Base-by-base conservation (phyloP, 2,113 vertebrate species). In the Callipepla squamata region DNA sequence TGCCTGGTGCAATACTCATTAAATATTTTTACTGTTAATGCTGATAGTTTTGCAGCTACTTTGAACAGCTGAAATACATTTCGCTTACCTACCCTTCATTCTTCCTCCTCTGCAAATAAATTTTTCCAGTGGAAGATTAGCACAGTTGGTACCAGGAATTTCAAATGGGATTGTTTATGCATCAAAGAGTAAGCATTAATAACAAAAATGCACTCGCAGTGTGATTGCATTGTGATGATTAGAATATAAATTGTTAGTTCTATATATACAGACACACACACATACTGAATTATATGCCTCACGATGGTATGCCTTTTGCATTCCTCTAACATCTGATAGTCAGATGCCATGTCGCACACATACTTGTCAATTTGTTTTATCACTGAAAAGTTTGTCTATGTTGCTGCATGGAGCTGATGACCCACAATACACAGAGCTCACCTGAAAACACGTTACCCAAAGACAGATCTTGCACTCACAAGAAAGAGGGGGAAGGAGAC, bases 141-240 rank as follows among this genome's bases (percentile, higher is more conserved):
- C 87, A 90, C 96, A 94, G 97, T 66, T 73, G 47, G 67, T 85
- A 97, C 94, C 26, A 86, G 91, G 94, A 93, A 96, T 97, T 97
- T 97, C 93, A 97, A 98, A 97, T 97, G 94, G 98, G 93, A 94
- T 97, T 97, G 95, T 97, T 98, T 98, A 97, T 97, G 97, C 96
- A 97, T 96, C 94, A 94, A 96, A 96, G 97, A 92, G 80, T 94
- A 95, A 96, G 92, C 84, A 95, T 97, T 98, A 98, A 97, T 95
- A 96, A 92, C 89, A 91, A 94, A 97, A 93, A 92, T 94, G 90
- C 87, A 94, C 94, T 98, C 96, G 92, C 93, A 96, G 95, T 95
- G 76, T 97, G 95, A 97, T 96, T 97, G 96, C 97, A 97, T 97
- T 96, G 93, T 97, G 93, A 95, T 95, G 96, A 97, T 93, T 96